Evolutionary conservation across 2,113 vertebrate genomes (phyloP), one percentile per base, ranked within the genome.

Genomic region (Brachypteracias leptosomus): DNA sequence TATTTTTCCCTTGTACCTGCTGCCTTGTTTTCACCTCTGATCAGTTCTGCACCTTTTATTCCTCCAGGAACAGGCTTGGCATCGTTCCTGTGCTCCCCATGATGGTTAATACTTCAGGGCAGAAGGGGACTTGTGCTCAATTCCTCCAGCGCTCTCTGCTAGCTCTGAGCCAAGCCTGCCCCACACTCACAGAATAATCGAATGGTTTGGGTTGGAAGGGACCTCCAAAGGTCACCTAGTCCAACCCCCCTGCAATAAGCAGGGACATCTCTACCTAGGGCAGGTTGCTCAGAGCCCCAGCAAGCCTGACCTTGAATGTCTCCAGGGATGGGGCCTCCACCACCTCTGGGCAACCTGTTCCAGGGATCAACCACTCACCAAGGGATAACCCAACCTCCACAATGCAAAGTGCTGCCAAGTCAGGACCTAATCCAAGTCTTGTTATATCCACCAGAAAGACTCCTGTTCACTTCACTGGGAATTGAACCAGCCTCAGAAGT

Each of bases 151-250:
- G 0, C 5, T 6, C 6, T 12, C 19, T 42, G 55, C 20, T 31
- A 36, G 18, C 49, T 70, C 77, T 29, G 19, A 63, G 36, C 13
- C 11, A 14, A 28, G 15, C 6, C 2, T 4, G 2, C 12, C 18
- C 46, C 29, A 13, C 3, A 0, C 16, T 21, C 19, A 12, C 40
- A n/a, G n/a, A n/a, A n/a, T n/a, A n/a, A n/a, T n/a, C n/a, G n/a
- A n/a, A n/a, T n/a, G n/a, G n/a, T n/a, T n/a, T n/a, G n/a, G n/a
- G n/a, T n/a, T n/a, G n/a, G n/a, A n/a, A n/a, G n/a, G n/a, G n/a
- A n/a, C n/a, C n/a, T n/a, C n/a, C n/a, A n/a, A n/a, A n/a, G n/a
- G n/a, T n/a, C n/a, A n/a, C n/a, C n/a, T n/a, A n/a, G n/a, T n/a
- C n/a, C n/a, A n/a, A n/a, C n/a, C n/a, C n/a, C n/a, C n/a, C n/a